Evolutionary conservation across 2,797 vertebrate species (phyloP), one percentile per base, ranked within the genome.

Genomic region (Alosa sapidissima): DNA sequence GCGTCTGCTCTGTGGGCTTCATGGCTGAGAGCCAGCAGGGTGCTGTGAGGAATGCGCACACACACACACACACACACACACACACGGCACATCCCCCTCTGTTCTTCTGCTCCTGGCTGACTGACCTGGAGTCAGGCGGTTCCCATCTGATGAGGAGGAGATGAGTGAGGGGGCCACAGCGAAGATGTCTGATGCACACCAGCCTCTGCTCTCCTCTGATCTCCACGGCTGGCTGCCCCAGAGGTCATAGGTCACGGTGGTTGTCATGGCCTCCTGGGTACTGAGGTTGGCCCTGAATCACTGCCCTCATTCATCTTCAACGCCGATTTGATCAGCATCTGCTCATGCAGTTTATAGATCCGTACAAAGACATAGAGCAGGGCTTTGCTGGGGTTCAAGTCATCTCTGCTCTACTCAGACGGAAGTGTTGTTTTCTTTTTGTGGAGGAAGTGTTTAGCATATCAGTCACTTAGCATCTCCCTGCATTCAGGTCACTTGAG

Each of bases 11-110:
- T 75, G 7, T 19, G 36, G 68, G 68, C 36, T 45, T 0, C 16
- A 8, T 75, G 68, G 36, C 68, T 45, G 11, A 6, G 36, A 16
- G 68, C 68, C 68, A 75, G 68, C 68, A 75, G 68, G 16, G 3
- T 19, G 68, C 13, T 36, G 9, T 11, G 19, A 72, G 65, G 65
- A 72, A 36, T 72, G 13, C 28, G 72, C 11, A 33, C 24, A 72
- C 65, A 72, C 65, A 72, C 62, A 58, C 55, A 58, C 55, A 16
- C 55, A 58, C 55, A 58, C 54, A 5, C 58, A 60, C 58, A 60
- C 58, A 21, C 58, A 60, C 58, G 28, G 28, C 55, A 58, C 41
- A 1, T 41, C 41, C n/a, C 19, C 5, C 54, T 55, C 54, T 55
- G 16, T 19, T 62, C 5, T 62, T 62, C 4, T 7, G 68, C 68